Evolutionary conservation across 1,140 invertebrate species (phyloP).

Genomic region (Achroia grisella): DNA sequence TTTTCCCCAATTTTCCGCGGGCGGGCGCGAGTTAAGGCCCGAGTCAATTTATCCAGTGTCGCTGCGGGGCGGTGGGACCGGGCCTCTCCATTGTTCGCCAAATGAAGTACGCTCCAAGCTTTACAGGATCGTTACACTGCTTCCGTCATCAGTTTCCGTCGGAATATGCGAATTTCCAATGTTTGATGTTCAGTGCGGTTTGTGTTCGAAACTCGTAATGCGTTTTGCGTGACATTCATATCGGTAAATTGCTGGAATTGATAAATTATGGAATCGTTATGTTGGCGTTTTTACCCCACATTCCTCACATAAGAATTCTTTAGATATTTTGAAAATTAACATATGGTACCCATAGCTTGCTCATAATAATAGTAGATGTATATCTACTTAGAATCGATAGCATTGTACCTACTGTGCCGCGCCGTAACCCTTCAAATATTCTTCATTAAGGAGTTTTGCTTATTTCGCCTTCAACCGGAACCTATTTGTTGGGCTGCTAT

Average conservation of each 20-base stretch:
- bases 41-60: constrained; percentile 63
- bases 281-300: too few species aligned
- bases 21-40: constrained; percentile 50
- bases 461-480: constrained; percentile 66
- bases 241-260: too few species aligned
- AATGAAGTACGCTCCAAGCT: constrained; percentile 59
- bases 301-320: too few species aligned
- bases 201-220: constrained; percentile 3
- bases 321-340: too few species aligned
- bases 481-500: constrained; percentile 69
- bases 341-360: too few species aligned
- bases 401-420: constrained; percentile 4
- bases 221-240: too few species aligned
- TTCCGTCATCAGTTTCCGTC: constrained; percentile 42
- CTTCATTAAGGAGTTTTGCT: constrained; percentile 66
- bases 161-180: constrained; percentile 30
- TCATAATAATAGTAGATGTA: too few species aligned
- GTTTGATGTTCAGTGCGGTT: constrained; percentile 8
- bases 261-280: too few species aligned
- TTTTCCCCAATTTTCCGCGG: constrained; percentile 67
- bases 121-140: constrained; percentile 49
- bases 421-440: constrained; percentile 49
- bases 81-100: constrained; percentile 57
- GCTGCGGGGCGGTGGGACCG: constrained; percentile 38
- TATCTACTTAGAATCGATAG: neutral